Evolutionary conservation across 2,797 vertebrate species (phyloP), one percentile per base, ranked within the genome.

Genomic region (Bovichtus variegatus): DNA sequence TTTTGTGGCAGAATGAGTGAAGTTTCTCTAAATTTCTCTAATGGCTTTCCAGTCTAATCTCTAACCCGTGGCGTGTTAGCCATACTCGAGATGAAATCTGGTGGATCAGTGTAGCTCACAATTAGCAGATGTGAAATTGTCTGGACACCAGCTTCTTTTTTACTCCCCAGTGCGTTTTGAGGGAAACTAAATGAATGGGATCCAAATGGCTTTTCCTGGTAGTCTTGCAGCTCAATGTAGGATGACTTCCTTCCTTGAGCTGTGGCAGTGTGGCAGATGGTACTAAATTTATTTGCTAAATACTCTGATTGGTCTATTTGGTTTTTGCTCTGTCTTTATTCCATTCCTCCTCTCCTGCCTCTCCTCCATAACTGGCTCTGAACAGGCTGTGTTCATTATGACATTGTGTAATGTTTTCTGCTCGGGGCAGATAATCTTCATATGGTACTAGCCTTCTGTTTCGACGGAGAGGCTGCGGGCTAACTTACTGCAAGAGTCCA

Each of bases 81-180:
- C 71, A 4, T 57, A 64, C 76, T 83, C 60, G 57, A 85, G 73
- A 87, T 77, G 82, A 92, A 91, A 92, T 92, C 81, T 92, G 89
- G 82, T 64, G 86, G 89, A 91, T 91, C 91, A 92, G 87, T 82
- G 84, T 93, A 88, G 89, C 90, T 92, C 76, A 87, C 90, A 93
- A 83, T 91, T 91, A 93, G 88, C 92, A 94, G 92, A 94, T 94
- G 93, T 87, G 88, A 89, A 85, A 92, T 84, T 89, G 92, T 90
- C 88, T 93, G 93, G 93, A 94, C 93, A 91, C 87, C 91, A 89
- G 91, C 84, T 90, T 84, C 81, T 86, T 87, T 54, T 92, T 93
- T 87, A 92, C 87, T 94, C 90, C 91, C 90, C 88, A 87, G 85
- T 92, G 91, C 84, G 61, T 94, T 93, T 92, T 92, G 90, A 94